Conservation (phyloP, 2,888 invertebrate genomes). For the Tachina fera region DNA sequence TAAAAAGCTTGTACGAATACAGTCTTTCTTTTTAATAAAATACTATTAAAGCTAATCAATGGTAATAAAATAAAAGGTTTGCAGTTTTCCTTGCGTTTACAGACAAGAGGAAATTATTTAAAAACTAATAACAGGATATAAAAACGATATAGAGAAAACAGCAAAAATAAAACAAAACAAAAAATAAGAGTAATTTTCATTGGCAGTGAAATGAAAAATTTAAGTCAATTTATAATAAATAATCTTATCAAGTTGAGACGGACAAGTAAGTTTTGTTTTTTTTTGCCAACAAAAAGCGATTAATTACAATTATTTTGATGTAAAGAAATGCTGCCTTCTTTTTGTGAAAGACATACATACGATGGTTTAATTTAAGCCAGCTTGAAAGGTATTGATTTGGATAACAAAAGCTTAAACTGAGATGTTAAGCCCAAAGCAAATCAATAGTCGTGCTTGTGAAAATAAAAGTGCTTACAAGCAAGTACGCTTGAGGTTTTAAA, state of each 20-base stretch:
- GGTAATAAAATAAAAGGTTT: slow-evolving; percentile 67
- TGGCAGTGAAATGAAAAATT: neutral
- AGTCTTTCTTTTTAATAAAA: slow-evolving; percentile 48
- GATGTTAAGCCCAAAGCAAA: no score
- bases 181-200: slow-evolving; percentile 24
- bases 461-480: no score
- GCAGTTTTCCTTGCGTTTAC: neutral
- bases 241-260: neutral
- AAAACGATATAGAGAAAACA: neutral
- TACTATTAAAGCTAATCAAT: slow-evolving; percentile 64
- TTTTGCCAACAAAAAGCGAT: no score
- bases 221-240: slow-evolving; percentile 4
- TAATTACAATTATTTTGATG: neutral
- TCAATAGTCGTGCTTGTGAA: no score
- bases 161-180: neutral
- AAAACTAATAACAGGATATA: slow-evolving; percentile 48
- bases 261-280: neutral
- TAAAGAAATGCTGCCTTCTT: neutral
- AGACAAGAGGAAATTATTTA: slow-evolving; percentile 37
- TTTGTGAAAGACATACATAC: neutral
- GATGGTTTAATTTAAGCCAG: no score
- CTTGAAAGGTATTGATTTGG: no score
- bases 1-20: neutral
- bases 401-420: no score
- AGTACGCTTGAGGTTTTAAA: no score